Conservation (phyloP, 2,888 invertebrate genomes). For the Deladenus siricidicola region DNA sequence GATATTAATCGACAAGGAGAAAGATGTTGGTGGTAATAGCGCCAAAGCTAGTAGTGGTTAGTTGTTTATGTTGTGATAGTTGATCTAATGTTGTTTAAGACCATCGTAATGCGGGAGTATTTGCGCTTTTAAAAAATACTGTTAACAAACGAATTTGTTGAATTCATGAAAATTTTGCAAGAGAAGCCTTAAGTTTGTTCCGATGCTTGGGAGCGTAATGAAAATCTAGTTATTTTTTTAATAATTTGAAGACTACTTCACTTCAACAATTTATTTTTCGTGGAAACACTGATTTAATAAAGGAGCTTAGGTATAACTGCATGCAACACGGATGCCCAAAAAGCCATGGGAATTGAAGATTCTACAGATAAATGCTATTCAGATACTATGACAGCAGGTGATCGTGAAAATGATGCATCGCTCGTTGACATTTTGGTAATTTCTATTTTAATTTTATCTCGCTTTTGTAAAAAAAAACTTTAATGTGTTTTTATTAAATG, state of each 20-base stretch:
- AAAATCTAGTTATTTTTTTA: too few relatives aligned
- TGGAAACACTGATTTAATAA: too few relatives aligned
- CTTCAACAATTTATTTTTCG: too few relatives aligned
- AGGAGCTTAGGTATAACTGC: constrained; percentile 51
- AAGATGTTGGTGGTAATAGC: constrained; percentile 49
- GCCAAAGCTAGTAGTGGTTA: constrained; percentile 50
- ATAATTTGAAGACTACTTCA: too few relatives aligned
- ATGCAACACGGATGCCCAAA: constrained; percentile 43
- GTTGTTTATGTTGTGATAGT: neutral
- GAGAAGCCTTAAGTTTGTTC: too few relatives aligned
- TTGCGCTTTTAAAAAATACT: too few relatives aligned
- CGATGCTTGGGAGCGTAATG: too few relatives aligned
- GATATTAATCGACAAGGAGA: constrained; percentile 44
- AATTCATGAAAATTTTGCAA: too few relatives aligned
- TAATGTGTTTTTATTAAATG: neutral
- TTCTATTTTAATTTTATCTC: neutral
- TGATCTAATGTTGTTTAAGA: too few relatives aligned
- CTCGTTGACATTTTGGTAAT: constrained; percentile 49
- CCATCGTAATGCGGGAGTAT: too few relatives aligned
- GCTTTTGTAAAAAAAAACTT: constrained; percentile 10
- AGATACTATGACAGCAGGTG: constrained; percentile 52
- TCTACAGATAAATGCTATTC: constrained; percentile 37
- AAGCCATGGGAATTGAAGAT: constrained; percentile 36
- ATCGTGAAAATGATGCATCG: constrained; percentile 44
- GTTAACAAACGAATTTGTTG: too few relatives aligned